Evolutionary conservation across 1,140 invertebrate species (phyloP).

Genomic region (Polypedilum vanderplanki): DNA sequence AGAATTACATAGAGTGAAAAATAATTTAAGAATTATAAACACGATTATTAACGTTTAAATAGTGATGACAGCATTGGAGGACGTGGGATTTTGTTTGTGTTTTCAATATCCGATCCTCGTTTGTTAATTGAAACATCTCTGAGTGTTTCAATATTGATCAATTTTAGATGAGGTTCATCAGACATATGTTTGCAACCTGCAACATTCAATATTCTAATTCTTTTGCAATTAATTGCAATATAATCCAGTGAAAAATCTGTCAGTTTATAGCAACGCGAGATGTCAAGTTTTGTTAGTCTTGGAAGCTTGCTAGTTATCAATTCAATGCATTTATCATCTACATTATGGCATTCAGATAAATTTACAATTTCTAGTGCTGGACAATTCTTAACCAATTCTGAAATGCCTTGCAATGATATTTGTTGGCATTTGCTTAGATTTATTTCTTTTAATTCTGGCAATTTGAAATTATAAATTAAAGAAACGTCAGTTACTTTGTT

Average conservation of each 20-base stretch:
- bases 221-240: constrained; percentile 51
- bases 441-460: constrained; percentile 53
- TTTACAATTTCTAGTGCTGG: constrained; percentile 60
- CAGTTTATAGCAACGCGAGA: constrained; percentile 59
- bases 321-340: constrained; percentile 57
- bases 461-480: constrained; percentile 57
- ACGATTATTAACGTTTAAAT: too few species aligned
- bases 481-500: constrained; percentile 64
- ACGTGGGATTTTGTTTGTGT: background rate
- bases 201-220: constrained; percentile 52
- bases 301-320: constrained; percentile 50
- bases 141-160: background rate
- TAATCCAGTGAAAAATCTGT: constrained; percentile 55
- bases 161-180: constrained; percentile 24
- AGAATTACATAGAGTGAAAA: too few species aligned
- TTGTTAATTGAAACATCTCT: background rate
- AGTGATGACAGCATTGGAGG: background rate
- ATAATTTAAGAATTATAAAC: constrained; percentile 40
- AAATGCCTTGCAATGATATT: constrained; percentile 56
- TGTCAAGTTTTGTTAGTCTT: constrained; percentile 54
- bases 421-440: constrained; percentile 61
- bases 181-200: constrained; percentile 54
- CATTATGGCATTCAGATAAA: constrained; percentile 56
- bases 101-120: background rate
- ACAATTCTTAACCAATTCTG: constrained; percentile 55